These are phyloP conservation scores for Rutilus rutilus DNA, from an alignment of 2,113 vertebrate genomes.

Conservation along the genomic window DNA sequence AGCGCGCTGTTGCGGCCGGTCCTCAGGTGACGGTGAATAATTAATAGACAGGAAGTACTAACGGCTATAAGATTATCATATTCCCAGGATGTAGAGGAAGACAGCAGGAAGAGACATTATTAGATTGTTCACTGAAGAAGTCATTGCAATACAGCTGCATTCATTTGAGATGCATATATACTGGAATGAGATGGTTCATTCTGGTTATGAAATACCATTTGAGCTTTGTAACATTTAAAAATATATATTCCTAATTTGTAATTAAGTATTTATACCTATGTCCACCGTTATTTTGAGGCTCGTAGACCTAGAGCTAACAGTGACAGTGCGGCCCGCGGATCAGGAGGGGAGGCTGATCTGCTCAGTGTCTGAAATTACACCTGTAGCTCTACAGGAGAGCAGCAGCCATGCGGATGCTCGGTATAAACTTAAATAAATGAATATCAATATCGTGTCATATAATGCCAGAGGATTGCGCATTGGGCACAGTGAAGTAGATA, in stretches of 20 bases:
- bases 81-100: slow-evolving; percentile 15
- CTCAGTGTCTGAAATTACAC: too few species aligned
- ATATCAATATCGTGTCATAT: not conserved
- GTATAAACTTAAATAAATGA: too few species aligned
- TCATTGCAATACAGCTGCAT: not conserved
- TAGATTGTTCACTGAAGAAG: not conserved
- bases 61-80: slow-evolving; percentile 37
- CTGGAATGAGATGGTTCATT: not conserved
- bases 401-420: too few species aligned
- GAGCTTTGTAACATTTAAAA: not conserved
- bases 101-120: not conserved
- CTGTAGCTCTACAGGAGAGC: too few species aligned
- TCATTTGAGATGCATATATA: not conserved
- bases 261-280: not conserved
- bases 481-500: not conserved
- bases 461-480: not conserved
- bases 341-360: too few species aligned
- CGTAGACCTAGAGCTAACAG: too few species aligned
- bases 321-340: too few species aligned
- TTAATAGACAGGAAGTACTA: slow-evolving; percentile 50
- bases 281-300: too few species aligned
- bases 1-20: not conserved
- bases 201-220: not conserved
- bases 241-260: not conserved
- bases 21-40: slow-evolving; percentile 53